A percentile compares a stretch with the other conserved stretches of the same genome.
phyloP scores from a whole-genome alignment of 2,113 vertebrate genomes.

The Thamnaconus septentrionalis region DNA sequence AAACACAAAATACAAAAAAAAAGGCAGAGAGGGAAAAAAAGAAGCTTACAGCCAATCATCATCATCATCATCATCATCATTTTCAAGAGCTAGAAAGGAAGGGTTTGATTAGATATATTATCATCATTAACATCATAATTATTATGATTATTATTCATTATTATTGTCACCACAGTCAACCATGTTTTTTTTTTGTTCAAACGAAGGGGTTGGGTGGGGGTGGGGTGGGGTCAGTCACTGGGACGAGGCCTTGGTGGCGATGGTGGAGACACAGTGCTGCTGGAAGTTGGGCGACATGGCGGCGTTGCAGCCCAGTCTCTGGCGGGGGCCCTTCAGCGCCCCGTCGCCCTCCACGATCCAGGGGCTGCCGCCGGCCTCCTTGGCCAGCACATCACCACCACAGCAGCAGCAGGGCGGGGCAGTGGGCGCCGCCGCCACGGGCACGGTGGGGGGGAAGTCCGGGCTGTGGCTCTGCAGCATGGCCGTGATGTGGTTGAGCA shows the following conservation, averaged over 20 bases:
- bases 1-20: slow-evolving; percentile 64
- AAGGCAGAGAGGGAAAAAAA: slow-evolving; percentile 52
- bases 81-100: slow-evolving; percentile 73
- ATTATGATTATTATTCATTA: slow-evolving; percentile 73
- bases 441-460: slow-evolving; percentile 47
- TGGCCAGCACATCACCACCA: slow-evolving; percentile 69
- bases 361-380: slow-evolving; percentile 75
- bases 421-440: slow-evolving; percentile 63
- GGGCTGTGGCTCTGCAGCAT: slow-evolving; percentile 85
- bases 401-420: slow-evolving; percentile 76
- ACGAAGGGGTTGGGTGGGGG: slow-evolving; percentile 24
- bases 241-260: slow-evolving; percentile 96
- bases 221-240: slow-evolving; percentile 79
- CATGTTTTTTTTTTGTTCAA: slow-evolving; percentile 53
- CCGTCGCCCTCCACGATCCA: slow-evolving; percentile 86
- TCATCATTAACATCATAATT: slow-evolving; percentile 72
- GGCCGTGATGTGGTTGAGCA: slow-evolving; percentile 91
- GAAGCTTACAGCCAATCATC: slow-evolving; percentile 71
- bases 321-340: slow-evolving; percentile 83
- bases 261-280: slow-evolving; percentile 93
- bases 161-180: slow-evolving; percentile 65
- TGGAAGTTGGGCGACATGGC: slow-evolving; percentile 95
- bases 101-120: slow-evolving; percentile 77
- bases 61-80: slow-evolving; percentile 61
- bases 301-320: slow-evolving; percentile 94